Evolutionary conservation across 2,797 vertebrate genomes (phyloP).

Genomic region (Lateolabrax maculatus): DNA sequence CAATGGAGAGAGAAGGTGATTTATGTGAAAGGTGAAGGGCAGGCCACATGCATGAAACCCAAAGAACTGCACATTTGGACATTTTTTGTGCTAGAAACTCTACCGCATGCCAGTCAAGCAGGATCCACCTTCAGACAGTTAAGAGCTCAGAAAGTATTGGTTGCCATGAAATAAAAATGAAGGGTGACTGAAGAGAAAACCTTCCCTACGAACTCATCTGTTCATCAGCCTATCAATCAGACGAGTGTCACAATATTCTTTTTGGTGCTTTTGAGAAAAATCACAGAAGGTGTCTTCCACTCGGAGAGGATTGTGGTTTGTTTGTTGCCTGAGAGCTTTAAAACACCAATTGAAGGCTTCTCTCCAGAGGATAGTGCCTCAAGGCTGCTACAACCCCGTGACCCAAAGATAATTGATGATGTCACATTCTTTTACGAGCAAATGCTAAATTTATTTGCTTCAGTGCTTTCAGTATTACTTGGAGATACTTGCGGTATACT

Average conservation of each 20-base stretch:
- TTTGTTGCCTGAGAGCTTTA: constrained; percentile 30
- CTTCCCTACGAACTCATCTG: constrained; percentile 1
- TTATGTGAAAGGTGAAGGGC: constrained; percentile 58
- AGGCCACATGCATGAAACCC: constrained; percentile 34
- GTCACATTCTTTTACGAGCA: constrained; percentile 37
- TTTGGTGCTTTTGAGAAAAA: constrained; percentile 32
- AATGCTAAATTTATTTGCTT: constrained; percentile 48
- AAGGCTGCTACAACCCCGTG: constrained; percentile 57
- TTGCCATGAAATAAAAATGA: constrained; percentile 34
- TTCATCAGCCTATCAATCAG: constrained; percentile 22
- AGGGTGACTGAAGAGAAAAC: constrained; percentile 12
- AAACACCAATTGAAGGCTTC: constrained; percentile 39
- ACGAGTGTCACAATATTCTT: constrained; percentile 28
- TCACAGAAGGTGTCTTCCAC: constrained; percentile 16
- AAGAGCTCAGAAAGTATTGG: constrained; percentile 36
- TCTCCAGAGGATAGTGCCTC: constrained; percentile 41
- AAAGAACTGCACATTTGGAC: constrained; percentile 34
- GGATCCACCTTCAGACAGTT: constrained; percentile 37
- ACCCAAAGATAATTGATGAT: constrained; percentile 66
- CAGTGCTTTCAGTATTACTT: constrained; percentile 5
- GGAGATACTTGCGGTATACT: constrained; percentile 7
- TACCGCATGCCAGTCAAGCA: neutral
- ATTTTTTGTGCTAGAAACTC: constrained; percentile 9
- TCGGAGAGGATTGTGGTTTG: constrained; percentile 24
- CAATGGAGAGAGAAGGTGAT: constrained; percentile 64